These are phyloP conservation scores for Microcebus griseorufus DNA, from an alignment of 2,113 vertebrate species.

Conservation along the genomic window DNA sequence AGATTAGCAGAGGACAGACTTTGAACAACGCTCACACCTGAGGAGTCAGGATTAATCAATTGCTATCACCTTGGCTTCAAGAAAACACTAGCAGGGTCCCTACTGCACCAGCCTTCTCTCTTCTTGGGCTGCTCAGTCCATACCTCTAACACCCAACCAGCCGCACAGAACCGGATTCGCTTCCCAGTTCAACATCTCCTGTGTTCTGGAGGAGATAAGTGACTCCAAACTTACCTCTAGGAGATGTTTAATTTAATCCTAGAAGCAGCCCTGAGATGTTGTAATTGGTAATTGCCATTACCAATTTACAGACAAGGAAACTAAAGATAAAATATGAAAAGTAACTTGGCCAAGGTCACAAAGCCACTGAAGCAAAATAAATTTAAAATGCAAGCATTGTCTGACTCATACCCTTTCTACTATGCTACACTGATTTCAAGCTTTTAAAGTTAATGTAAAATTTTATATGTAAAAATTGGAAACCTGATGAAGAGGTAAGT, in stretches of 20 bases:
- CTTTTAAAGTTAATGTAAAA: slow-evolving; percentile 47
- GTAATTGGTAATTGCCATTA: background rate
- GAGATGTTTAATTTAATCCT: background rate
- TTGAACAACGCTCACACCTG: background rate
- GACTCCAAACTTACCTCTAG: background rate
- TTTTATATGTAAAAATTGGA: slow-evolving; percentile 7
- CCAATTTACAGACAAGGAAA: background rate
- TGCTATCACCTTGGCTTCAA: background rate
- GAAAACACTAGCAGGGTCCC: background rate
- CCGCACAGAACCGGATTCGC: background rate
- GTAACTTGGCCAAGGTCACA: background rate
- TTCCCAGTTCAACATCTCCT: background rate
- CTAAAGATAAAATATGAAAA: background rate
- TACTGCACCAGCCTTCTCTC: background rate
- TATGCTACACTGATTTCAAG: background rate
- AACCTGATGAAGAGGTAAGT: background rate
- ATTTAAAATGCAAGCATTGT: background rate
- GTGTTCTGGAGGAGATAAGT: background rate
- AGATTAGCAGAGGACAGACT: background rate
- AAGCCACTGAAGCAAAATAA: background rate
- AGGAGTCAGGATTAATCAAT: background rate
- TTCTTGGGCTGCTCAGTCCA: background rate
- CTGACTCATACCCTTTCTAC: background rate
- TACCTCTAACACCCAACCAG: background rate
- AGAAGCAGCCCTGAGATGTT: background rate